Base-by-base conservation (phyloP, 2,888 invertebrate species). In the Drosophila quinaria region DNA sequence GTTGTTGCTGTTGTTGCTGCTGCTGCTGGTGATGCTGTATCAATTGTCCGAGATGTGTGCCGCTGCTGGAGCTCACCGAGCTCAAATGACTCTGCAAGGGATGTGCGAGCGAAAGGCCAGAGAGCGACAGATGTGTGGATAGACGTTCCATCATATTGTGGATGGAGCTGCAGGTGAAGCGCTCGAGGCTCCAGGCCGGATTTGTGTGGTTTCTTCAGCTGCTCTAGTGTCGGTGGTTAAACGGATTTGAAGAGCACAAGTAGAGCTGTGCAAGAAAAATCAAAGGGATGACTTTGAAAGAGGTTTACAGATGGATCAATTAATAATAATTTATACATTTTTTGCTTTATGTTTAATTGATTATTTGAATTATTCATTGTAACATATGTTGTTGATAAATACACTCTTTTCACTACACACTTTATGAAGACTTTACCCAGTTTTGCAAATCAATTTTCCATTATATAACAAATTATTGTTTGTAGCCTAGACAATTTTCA, bases 111-210 rank as follows among this genome's bases (percentile, higher is more conserved):
- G 93, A 92, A 88, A 93, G 88, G 81, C 93, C 93, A 71, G 93
- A 91, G 67, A 93, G 90, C 78, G 93, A 92, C 79, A 93, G 76
- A 61, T 87, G 86, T 66, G 93, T 92, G 89, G 93, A 93, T 84
- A 93, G 92, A 81, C 93, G 91, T 90, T 93, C 93, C 93, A 93
- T 93, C 93, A 93, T 93, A 90, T 90, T 91, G 78, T 71, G 70
- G 77, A 83, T 59, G 80, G 79, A 77, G 76, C 64, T 64, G 72
- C 62, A 69, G 66, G 55, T 33, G 31, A 63, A 56, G 60, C 54
- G 61, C 65, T 64, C 59, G 49, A 70, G 71, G 66, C 67, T 42
- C 37, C 22, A 41, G 49, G 69, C 71, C 78, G 66, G 64, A 50
- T 42, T 39, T 47, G 35, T 54, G 11, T 39, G 58, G 47, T 65